Evolutionary conservation across 2,888 invertebrate genomes (phyloP).

Genomic region (Lasioglossum marginatum): DNA sequence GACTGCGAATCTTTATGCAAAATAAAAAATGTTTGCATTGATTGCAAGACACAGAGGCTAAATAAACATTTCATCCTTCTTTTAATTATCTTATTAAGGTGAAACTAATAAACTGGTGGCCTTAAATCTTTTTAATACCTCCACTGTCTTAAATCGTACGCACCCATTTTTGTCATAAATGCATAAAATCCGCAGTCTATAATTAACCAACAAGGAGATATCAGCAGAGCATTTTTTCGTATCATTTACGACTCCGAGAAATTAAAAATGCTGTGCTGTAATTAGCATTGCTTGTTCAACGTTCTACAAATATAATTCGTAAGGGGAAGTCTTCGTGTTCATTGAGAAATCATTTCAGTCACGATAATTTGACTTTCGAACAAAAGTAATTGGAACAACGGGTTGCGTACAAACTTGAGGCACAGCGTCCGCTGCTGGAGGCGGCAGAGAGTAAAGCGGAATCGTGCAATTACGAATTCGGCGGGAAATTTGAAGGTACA

Average conservation of each 20-base stretch:
- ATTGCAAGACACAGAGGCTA: no score
- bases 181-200: no score
- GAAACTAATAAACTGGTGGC: no score
- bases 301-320: neutral
- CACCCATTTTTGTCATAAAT: no score
- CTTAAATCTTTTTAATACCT: no score
- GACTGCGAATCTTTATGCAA: no score
- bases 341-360: neutral
- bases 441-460: conserved; percentile 17
- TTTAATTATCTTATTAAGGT: no score
- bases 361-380: neutral
- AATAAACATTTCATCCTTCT: no score
- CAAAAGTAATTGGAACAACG: conserved; percentile 1
- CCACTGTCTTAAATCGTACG: no score
- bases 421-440: neutral
- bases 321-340: neutral
- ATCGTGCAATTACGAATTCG: conserved; percentile 45
- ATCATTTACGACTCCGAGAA: neutral
- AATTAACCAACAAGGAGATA: neutral
- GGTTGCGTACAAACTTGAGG: neutral
- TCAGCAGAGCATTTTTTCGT: neutral
- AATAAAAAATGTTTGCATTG: no score
- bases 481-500: conserved; percentile 25
- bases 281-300: neutral
- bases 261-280: neutral